These are phyloP conservation scores for Eupithecia exiguata DNA, from an alignment of 2,888 invertebrate species.

Conservation along the genomic window DNA sequence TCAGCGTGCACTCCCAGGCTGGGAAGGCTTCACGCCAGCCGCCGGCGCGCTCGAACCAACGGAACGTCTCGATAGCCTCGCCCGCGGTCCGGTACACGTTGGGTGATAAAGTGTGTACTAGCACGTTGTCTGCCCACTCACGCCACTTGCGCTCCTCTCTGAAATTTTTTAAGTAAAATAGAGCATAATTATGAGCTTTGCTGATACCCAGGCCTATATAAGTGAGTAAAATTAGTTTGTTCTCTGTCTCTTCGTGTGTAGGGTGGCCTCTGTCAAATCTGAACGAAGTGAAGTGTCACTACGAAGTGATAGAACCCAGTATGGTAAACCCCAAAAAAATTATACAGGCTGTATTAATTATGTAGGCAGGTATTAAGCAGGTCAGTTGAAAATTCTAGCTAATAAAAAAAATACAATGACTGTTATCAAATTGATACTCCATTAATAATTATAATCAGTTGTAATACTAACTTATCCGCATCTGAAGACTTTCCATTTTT, in stretches of 20 bases:
- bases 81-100: slow-evolving; percentile 95
- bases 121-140: slow-evolving; percentile 95
- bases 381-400: neutral
- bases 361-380: too few species aligned
- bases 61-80: slow-evolving; percentile 96
- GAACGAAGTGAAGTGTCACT: too few species aligned
- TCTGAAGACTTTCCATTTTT: slow-evolving; percentile 79
- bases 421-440: neutral
- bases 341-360: neutral
- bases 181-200: neutral
- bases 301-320: neutral
- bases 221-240: neutral
- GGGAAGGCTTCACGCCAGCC: slow-evolving; percentile 96
- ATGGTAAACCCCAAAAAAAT: neutral
- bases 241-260: too few species aligned
- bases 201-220: neutral
- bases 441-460: neutral
- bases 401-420: neutral
- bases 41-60: slow-evolving; percentile 96
- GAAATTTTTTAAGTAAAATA: slow-evolving; percentile 51
- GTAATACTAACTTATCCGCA: slow-evolving; percentile 81
- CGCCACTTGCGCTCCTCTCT: slow-evolving; percentile 98
- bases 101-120: slow-evolving; percentile 97
- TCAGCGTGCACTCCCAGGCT: slow-evolving; percentile 91
- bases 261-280: too few species aligned